Evolutionary conservation across 1,140 invertebrate genomes (phyloP).

Genomic region (Drosophila serrata): DNA sequence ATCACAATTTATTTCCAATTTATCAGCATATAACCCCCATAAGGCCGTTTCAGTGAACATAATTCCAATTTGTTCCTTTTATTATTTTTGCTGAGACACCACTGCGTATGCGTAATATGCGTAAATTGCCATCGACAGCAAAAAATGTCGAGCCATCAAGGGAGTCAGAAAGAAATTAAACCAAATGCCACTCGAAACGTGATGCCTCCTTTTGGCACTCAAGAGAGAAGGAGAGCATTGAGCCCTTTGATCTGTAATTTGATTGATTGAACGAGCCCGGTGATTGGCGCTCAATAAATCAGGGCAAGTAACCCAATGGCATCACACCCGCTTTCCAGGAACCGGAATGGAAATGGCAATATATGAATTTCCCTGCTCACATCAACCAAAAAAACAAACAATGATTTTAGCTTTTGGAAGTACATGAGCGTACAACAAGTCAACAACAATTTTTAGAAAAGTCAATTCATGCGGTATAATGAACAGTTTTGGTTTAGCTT

Average conservation of each 20-base stretch:
- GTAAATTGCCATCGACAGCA: slow-evolving; percentile 49
- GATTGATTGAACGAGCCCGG: slow-evolving; percentile 64
- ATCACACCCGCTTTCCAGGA: slow-evolving; percentile 3
- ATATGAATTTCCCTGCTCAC: slow-evolving; percentile 28
- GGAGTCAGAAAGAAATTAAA: slow-evolving; percentile 26
- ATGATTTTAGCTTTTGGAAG: slow-evolving; percentile 34
- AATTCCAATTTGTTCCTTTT: slow-evolving; percentile 15
- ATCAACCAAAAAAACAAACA: slow-evolving; percentile 37
- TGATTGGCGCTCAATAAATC: slow-evolving; percentile 61
- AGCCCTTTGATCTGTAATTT: slow-evolving; percentile 68
- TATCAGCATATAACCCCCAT: slow-evolving; percentile 26
- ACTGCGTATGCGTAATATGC: slow-evolving; percentile 57
- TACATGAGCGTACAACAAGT: slow-evolving; percentile 4
- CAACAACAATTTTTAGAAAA: slow-evolving; percentile 26
- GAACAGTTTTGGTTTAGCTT: slow-evolving; percentile 22
- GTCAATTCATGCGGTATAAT: slow-evolving; percentile 44
- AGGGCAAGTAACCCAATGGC: slow-evolving; percentile 33
- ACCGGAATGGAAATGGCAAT: slow-evolving; percentile 23
- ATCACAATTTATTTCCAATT: slow-evolving; percentile 34
- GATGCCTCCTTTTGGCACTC: slow-evolving; percentile 16
- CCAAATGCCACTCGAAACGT: slow-evolving; percentile 17
- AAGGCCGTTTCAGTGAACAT: slow-evolving; percentile 15
- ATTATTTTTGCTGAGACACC: slow-evolving; percentile 32
- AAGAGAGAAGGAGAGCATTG: background rate
- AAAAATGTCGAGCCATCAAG: slow-evolving; percentile 9